phyloP scores from a whole-genome alignment of 1,140 invertebrate species.

The Calycopis cecrops region DNA sequence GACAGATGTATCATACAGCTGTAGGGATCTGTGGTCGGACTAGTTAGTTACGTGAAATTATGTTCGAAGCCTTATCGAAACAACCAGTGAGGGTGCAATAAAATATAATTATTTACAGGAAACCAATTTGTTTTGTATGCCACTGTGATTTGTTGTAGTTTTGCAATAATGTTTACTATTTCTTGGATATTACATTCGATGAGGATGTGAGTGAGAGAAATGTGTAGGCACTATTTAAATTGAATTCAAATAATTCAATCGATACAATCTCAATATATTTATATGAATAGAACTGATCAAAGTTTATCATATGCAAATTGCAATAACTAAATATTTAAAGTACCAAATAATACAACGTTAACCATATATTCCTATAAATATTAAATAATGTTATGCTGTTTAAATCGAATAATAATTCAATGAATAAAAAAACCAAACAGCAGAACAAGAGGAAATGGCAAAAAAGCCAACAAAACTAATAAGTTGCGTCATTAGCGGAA shows the following conservation, averaged over 20 bases:
- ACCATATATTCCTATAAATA: no score
- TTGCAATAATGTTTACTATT: slow-evolving; percentile 20
- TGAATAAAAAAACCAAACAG: no score
- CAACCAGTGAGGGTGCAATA: slow-evolving; percentile 43
- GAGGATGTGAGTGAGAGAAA: no score
- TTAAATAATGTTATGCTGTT: no score
- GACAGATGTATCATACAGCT: slow-evolving; percentile 38
- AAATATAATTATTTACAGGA: slow-evolving; percentile 69
- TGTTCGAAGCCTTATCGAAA: slow-evolving; percentile 50
- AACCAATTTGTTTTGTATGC: slow-evolving; percentile 52
- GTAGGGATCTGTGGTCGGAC: slow-evolving; percentile 31
- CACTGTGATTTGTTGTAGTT: slow-evolving; percentile 50
- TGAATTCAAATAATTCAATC: no score
- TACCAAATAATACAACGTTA: no score
- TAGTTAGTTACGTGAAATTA: slow-evolving; percentile 49
- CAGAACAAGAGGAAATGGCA: neutral
- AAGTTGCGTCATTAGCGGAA: slow-evolving; percentile 50
- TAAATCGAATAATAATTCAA: no score
- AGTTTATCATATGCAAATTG: no score
- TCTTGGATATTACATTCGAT: neutral
- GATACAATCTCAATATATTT: no score
- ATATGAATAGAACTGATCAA: no score
- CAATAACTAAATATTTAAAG: no score
- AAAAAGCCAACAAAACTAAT: slow-evolving; percentile 39
- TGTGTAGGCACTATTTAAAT: no score